Evolutionary conservation across 2,797 vertebrate species (phyloP).

Genomic region (Coregonus suidteri): DNA sequence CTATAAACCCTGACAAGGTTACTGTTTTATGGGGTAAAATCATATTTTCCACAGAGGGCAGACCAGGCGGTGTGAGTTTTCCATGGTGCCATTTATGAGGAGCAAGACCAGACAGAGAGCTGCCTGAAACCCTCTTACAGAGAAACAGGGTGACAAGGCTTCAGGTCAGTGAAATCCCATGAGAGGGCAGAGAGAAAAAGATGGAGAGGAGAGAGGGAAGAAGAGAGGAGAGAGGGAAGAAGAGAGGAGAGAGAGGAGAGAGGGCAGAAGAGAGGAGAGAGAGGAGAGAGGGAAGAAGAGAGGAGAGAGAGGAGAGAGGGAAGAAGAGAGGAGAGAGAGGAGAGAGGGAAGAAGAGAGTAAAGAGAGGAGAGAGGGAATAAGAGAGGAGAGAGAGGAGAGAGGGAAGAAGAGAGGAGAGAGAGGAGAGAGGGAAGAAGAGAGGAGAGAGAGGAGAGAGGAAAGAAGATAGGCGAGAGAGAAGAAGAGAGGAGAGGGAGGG

Average conservation of each 20-base stretch:
- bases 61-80: slow-evolving; percentile 13
- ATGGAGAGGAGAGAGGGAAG: not conserved
- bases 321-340: too few species aligned
- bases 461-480: not conserved
- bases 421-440: not conserved
- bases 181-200: not conserved
- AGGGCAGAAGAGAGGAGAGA: not conserved
- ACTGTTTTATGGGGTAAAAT: slow-evolving; percentile 39
- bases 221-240: not conserved
- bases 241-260: not conserved
- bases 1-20: slow-evolving; percentile 39
- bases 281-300: not conserved
- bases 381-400: too few species aligned
- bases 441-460: not conserved
- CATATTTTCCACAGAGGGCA: slow-evolving; percentile 28
- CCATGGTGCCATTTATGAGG: slow-evolving; percentile 40
- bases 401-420: not conserved
- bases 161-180: not conserved
- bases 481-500: not conserved
- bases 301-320: not conserved
- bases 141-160: not conserved
- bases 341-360: too few species aligned
- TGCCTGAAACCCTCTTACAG: not conserved
- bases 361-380: too few species aligned
- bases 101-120: not conserved